A percentile compares a stretch with the other conserved stretches of the same genome.
Evolutionary conservation across 2,113 vertebrate genomes (phyloP).

Genomic region (Eudyptes chrysolophus): DNA sequence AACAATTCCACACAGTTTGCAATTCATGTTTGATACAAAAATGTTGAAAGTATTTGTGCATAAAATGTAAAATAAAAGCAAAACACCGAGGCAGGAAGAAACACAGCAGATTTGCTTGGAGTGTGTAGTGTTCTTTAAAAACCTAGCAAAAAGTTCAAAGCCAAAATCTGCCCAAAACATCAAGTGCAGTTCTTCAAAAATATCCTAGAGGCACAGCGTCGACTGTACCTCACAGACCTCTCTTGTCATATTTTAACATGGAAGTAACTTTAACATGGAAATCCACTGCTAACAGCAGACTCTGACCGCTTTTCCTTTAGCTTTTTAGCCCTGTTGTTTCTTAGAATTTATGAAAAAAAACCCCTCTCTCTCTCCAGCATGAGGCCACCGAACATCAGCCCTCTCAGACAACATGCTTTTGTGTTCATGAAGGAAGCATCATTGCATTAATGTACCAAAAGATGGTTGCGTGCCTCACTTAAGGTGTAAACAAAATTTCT

Average conservation of each 20-base stretch:
- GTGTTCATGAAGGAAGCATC: not conserved
- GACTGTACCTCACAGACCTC: not conserved
- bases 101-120: not conserved
- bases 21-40: not conserved
- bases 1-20: not conserved
- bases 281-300: not conserved
- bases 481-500: not conserved
- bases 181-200: not conserved
- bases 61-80: not conserved
- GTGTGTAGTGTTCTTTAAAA: slow-evolving; percentile 23
- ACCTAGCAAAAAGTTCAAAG: not conserved
- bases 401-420: not conserved
- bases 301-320: not conserved
- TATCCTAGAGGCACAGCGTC: not conserved
- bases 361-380: not conserved
- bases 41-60: not conserved
- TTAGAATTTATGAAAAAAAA: not conserved
- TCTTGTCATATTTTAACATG: not conserved
- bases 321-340: not conserved
- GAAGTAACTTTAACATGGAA: not conserved
- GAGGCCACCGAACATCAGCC: not conserved
- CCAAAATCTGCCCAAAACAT: not conserved
- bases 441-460: not conserved
- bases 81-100: not conserved
- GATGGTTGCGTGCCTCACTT: not conserved